These are phyloP conservation scores for Automeris io DNA, from an alignment of 2,888 invertebrate genomes.

Conservation along the genomic window DNA sequence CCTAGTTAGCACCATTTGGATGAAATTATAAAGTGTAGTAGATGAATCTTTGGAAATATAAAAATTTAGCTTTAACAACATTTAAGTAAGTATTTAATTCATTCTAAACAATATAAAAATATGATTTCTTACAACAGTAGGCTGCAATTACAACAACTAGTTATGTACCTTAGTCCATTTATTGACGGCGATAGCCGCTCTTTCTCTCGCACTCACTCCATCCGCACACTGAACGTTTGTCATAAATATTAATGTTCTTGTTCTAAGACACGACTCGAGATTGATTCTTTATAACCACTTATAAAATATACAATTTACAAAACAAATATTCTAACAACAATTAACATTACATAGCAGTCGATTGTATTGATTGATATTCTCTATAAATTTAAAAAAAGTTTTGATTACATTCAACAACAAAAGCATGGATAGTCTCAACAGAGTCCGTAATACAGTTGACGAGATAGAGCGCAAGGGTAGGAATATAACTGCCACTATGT, in stretches of 20 bases:
- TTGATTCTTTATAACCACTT: conserved; percentile 55
- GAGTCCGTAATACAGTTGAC: conserved; percentile 12
- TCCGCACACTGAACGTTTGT: conserved; percentile 56
- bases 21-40: conserved; percentile 37
- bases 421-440: conserved; percentile 34
- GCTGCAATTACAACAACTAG: conserved; percentile 47
- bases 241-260: conserved; percentile 56
- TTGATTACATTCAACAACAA: conserved; percentile 53
- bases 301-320: conserved; percentile 66
- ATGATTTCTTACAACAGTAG: conserved; percentile 59
- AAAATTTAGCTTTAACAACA: conserved; percentile 59
- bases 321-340: conserved; percentile 53
- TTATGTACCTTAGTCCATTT: conserved; percentile 8
- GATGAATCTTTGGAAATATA: conserved; percentile 53
- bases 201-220: conserved; percentile 15
- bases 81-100: conserved; percentile 57
- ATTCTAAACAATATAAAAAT: conserved; percentile 74
- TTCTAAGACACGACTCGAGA: conserved; percentile 50
- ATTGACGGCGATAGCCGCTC: neutral
- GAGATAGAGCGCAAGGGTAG: conserved; percentile 19
- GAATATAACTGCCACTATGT: neutral
- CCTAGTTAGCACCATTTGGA: conserved; percentile 66
- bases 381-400: conserved; percentile 42
- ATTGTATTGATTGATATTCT: conserved; percentile 48
- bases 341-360: conserved; percentile 32